Conservation (phyloP, 2,888 invertebrate species). For the Azorinus chamasolen region DNA sequence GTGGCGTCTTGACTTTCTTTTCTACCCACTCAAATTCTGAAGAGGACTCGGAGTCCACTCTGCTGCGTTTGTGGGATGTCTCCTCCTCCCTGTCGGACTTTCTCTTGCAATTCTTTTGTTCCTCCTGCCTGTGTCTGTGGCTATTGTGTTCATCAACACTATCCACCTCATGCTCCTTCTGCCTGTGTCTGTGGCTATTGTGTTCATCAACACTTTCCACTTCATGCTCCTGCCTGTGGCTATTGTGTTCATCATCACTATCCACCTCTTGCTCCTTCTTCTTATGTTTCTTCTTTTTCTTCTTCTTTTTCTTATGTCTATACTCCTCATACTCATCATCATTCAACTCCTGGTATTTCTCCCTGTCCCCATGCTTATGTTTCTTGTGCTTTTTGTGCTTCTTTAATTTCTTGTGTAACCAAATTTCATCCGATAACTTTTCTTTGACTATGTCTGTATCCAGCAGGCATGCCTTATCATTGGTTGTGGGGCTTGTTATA, state of each 20-base stretch:
- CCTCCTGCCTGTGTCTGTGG: conserved; percentile 39
- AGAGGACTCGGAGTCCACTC: conserved; percentile 56
- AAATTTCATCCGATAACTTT: conserved; percentile 47
- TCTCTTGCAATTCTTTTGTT: conserved; percentile 16
- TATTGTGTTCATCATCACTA: conserved; percentile 51
- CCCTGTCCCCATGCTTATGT: conserved; percentile 32
- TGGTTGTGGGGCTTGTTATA: no score
- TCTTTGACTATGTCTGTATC: conserved; percentile 39
- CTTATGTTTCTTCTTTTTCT: conserved; percentile 72
- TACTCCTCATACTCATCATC: conserved; percentile 29
- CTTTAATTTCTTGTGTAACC: conserved; percentile 70
- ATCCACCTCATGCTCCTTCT: conserved; percentile 40
- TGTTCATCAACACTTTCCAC: conserved; percentile 59
- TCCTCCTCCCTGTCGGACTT: conserved; percentile 26
- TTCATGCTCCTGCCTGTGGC: conserved; percentile 28
- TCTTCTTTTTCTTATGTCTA: conserved; percentile 73
- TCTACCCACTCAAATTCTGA: conserved; percentile 86
- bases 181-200: conserved; percentile 48
- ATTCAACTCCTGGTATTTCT: conserved; percentile 53
- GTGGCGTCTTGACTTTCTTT: conserved; percentile 79
- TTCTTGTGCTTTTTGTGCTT: conserved; percentile 74
- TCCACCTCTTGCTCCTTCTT: conserved; percentile 43
- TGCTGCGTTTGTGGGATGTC: conserved; percentile 21
- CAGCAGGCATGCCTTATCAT: conserved; percentile 30
- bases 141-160: conserved; percentile 51